phyloP scores from a whole-genome alignment of 2,113 vertebrate species.

The Aspidoscelis tigris region DNA sequence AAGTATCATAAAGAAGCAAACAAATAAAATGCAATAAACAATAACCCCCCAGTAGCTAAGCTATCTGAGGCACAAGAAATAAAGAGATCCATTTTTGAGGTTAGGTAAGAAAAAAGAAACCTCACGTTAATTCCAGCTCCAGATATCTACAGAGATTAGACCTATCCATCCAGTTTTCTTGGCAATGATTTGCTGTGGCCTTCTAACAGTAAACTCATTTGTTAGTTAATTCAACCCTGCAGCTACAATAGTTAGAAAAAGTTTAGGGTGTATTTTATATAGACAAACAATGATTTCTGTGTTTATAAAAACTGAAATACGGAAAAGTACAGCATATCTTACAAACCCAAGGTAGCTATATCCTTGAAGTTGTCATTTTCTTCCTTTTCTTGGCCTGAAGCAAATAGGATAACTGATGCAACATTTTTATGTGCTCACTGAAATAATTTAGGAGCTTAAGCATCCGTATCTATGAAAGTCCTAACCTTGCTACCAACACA shows the following conservation, averaged over 20 bases:
- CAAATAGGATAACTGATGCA: slow-evolving; percentile 9
- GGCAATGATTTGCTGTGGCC: too few species aligned
- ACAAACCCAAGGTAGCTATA: background rate
- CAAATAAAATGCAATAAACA: too few species aligned
- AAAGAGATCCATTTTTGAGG: background rate
- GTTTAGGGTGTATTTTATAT: background rate
- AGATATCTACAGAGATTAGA: too few species aligned
- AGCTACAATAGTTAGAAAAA: background rate
- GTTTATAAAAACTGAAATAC: background rate
- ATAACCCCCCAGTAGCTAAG: too few species aligned
- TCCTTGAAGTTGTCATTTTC: too few species aligned
- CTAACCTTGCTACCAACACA: slow-evolving; percentile 14
- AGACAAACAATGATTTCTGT: background rate
- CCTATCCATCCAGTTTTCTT: too few species aligned
- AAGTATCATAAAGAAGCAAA: too few species aligned
- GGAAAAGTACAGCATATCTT: background rate
- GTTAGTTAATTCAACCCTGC: background rate
- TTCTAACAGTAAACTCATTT: background rate
- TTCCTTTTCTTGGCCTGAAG: background rate
- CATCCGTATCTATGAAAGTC: background rate
- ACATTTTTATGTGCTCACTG: background rate
- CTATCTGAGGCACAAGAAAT: too few species aligned
- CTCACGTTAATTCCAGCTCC: too few species aligned
- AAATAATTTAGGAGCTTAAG: background rate
- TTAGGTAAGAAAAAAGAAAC: background rate